Percentiles rank a stretch among this genome's conserved stretches.
Conservation (phyloP, 2,113 vertebrate species). For the Erpornis zantholeuca region DNA sequence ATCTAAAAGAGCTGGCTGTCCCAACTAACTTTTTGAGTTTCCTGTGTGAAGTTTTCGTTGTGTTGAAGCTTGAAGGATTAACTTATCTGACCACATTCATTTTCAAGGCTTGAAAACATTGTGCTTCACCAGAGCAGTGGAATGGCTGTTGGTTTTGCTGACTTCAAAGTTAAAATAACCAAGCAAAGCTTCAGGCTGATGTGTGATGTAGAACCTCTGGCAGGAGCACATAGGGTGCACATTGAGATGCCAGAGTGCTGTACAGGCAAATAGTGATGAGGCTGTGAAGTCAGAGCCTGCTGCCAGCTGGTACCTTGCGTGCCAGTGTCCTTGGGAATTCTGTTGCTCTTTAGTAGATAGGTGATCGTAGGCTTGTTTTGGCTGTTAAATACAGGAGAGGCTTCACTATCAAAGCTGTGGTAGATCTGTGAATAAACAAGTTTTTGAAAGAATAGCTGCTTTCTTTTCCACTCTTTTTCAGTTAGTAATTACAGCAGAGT, state of each 20-base stretch:
- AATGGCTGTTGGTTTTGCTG: not conserved
- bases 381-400: not conserved
- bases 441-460: not conserved
- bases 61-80: not conserved
- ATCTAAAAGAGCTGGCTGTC: not conserved
- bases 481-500: not conserved
- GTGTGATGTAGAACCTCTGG: not conserved
- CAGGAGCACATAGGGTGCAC: not conserved
- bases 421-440: not conserved
- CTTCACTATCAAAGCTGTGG: not conserved
- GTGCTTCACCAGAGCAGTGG: not conserved
- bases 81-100: not conserved
- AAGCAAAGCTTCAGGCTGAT: not conserved
- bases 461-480: not conserved
- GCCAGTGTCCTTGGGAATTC: not conserved
- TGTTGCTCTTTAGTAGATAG: accelerated
- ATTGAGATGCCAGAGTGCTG: not conserved
- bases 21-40: not conserved
- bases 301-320: not conserved
- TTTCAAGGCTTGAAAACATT: not conserved
- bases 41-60: not conserved
- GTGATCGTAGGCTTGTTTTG: not conserved
- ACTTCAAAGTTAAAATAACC: not conserved
- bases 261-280: not conserved
- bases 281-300: not conserved